These are phyloP conservation scores for Sussaba pulchella DNA, from an alignment of 2,888 invertebrate genomes.

Conservation along the genomic window DNA sequence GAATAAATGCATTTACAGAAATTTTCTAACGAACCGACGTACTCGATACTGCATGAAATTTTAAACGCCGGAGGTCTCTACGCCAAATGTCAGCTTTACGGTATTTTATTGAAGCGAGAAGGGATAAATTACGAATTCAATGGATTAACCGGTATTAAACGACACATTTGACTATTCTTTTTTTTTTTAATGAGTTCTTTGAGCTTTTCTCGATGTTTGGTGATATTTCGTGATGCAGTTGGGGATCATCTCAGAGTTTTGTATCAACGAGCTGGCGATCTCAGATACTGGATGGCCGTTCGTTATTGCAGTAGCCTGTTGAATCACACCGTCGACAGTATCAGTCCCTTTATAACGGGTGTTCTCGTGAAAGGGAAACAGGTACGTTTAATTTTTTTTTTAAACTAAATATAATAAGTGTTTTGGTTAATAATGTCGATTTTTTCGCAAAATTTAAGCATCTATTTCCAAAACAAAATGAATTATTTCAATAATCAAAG, in stretches of 20 bases:
- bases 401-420: too few species aligned
- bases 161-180: not conserved
- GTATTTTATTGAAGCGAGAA: constrained; percentile 92
- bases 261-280: constrained; percentile 93
- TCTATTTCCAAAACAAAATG: too few species aligned
- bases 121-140: constrained; percentile 92
- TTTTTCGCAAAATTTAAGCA: too few species aligned
- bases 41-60: constrained; percentile 91
- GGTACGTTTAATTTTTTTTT: constrained; percentile 85
- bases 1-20: too few species aligned
- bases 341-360: constrained; percentile 99
- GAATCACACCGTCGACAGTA: constrained; percentile 97
- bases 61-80: constrained; percentile 90
- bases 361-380: constrained; percentile 99
- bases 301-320: constrained; percentile 97
- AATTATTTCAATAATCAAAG: too few species aligned
- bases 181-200: not conserved
- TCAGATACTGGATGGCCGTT: constrained; percentile 96
- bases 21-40: constrained; percentile 88
- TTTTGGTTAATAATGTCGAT: too few species aligned
- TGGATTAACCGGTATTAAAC: constrained; percentile 82
- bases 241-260: constrained; percentile 89
- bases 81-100: constrained; percentile 93
- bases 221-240: constrained; percentile 84
- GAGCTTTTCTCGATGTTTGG: not conserved